Evolutionary conservation across 2,888 invertebrate species (phyloP), one percentile per base, ranked within the genome.

Genomic region (Keiferia lycopersicella): DNA sequence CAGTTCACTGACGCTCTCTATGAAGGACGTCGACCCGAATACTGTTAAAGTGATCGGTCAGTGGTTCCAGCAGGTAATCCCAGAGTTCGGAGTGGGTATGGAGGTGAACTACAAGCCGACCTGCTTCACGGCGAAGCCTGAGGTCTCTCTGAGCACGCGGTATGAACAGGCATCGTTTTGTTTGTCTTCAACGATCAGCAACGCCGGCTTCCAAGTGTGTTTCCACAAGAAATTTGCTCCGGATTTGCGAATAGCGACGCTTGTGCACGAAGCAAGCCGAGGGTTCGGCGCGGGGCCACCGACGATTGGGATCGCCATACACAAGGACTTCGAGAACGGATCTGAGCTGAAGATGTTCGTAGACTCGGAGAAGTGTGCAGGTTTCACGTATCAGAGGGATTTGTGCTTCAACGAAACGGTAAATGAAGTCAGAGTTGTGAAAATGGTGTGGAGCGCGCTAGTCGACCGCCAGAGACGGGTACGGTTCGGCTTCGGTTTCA

Each of bases 271-370:
- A 64, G 78, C 81, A 2, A 73, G 73, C 50, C 72, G 78, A 62
- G 78, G 76, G 6, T 56, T 56, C 11, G 26, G 56, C 16, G 7
- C 30, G 30, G 76, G 76, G 1, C 74, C 78, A 8, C 80, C 87
- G 1, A 82, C 83, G 1, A 69, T 90, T 10, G 87, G 86, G 10
- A 70, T 91, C 10, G 91, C 86, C 16, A 64, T 91, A 20, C 86
- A 88, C 66, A 91, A 90, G 71, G 79, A 70, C 48, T 89, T 82
- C 66, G 66, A 72, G 4, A 86, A 86, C 67, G 85, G 86, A 1
- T 81, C 87, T 0, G 89, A 90, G 64, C 65, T 91, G 72, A 90
- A 89, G 74, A 79, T 91, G 61, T 91, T 91, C 66, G 83, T 91
- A 8, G 90, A 91, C 67, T 87, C 89, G 0, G 84, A 87, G 71